These are phyloP conservation scores for Lepisosteus osseus DNA, from an alignment of 2,113 vertebrate species.

Conservation along the genomic window DNA sequence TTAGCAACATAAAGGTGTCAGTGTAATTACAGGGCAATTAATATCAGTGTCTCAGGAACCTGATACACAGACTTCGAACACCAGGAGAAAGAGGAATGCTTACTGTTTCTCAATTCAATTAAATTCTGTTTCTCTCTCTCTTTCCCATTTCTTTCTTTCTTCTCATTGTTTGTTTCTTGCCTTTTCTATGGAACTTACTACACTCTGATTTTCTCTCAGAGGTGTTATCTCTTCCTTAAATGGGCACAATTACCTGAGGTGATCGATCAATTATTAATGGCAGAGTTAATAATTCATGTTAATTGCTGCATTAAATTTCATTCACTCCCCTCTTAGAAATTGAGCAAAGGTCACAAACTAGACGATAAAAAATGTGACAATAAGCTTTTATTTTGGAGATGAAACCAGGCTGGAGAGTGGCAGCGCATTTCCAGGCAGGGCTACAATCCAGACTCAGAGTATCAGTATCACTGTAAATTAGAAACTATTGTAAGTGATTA, in stretches of 20 bases:
- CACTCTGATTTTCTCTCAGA: conserved; percentile 45
- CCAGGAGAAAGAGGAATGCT: neutral
- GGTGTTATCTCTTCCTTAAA: conserved; percentile 63
- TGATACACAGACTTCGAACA: conserved; percentile 36
- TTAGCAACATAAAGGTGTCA: conserved; percentile 37
- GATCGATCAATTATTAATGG: conserved; percentile 91
- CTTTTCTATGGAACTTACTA: neutral
- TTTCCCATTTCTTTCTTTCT: conserved; percentile 14
- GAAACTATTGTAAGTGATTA: too few species aligned
- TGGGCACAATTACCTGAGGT: conserved; percentile 70
- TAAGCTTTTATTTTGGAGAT: too few species aligned
- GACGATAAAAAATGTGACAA: too few species aligned
- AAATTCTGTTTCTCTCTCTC: neutral
- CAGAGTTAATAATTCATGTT: conserved; percentile 91
- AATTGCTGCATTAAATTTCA: conserved; percentile 91
- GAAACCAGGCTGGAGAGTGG: too few species aligned
- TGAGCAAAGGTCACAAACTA: conserved; percentile 72
- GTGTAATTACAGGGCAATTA: conserved; percentile 44
- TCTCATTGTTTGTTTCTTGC: neutral
- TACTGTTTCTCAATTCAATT: conserved; percentile 3
- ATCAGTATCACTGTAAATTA: too few species aligned
- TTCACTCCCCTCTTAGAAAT: conserved; percentile 31
- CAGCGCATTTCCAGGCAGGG: too few species aligned
- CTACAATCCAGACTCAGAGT: too few species aligned
- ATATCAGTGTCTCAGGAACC: conserved; percentile 32